A percentile compares a stretch with the other conserved stretches of the same genome.
These are phyloP conservation scores for Theocolax elegans DNA, from an alignment of 1,140 invertebrate species.

Conservation along the genomic window DNA sequence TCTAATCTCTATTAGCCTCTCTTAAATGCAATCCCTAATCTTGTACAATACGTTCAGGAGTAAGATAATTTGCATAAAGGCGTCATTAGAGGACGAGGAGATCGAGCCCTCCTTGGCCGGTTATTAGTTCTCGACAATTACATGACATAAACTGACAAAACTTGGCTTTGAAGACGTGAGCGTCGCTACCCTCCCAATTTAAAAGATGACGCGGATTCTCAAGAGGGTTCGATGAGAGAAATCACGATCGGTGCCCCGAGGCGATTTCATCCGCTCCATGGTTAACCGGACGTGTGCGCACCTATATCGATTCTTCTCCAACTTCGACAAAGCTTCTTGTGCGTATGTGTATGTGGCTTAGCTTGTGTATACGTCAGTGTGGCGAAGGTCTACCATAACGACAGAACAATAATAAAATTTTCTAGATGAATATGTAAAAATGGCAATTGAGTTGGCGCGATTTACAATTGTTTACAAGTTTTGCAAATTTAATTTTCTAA, in stretches of 20 bases:
- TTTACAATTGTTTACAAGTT: too few relatives aligned
- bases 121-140: constrained; percentile 20
- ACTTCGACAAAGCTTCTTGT: too few relatives aligned
- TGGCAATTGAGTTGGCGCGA: too few relatives aligned
- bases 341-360: too few relatives aligned
- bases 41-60: not conserved
- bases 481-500: too few relatives aligned
- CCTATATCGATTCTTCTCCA: too few relatives aligned
- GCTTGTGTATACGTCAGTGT: too few relatives aligned
- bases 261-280: not conserved
- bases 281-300: too few relatives aligned
- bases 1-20: constrained; percentile 17
- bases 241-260: constrained; percentile 3
- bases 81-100: constrained; percentile 15
- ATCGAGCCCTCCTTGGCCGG: not conserved
- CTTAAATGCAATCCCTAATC: not conserved
- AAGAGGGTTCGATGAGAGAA: not conserved
- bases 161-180: not conserved
- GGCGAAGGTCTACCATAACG: too few relatives aligned
- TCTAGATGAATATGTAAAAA: too few relatives aligned
- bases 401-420: too few relatives aligned
- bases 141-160: too few relatives aligned
- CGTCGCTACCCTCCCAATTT: not conserved
- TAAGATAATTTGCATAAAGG: constrained; percentile 32
- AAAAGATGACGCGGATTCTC: not conserved